phyloP scores from a whole-genome alignment of 2,797 vertebrate genomes.

The Tolypeutes matacus region DNA sequence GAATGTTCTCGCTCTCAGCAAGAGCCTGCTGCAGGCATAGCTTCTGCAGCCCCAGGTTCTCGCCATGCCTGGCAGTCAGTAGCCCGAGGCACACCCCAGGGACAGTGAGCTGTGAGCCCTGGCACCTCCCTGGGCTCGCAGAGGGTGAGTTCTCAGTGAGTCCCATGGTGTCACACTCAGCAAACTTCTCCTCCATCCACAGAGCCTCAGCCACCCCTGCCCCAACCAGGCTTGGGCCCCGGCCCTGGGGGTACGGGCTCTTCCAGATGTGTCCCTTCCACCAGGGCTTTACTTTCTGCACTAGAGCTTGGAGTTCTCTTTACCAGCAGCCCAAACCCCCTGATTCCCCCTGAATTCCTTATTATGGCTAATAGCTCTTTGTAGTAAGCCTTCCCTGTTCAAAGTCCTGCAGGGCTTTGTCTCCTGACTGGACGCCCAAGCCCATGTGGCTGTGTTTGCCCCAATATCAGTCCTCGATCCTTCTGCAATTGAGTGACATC shows the following conservation, averaged over 20 bases:
- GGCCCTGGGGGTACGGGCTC: fast-evolving
- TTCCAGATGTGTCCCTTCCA: background rate
- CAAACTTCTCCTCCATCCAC: fast-evolving
- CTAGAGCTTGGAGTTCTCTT: too few relatives aligned
- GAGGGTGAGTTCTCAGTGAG: too few relatives aligned
- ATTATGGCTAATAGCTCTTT: background rate
- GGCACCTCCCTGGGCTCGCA: too few relatives aligned
- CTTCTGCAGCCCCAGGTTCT: too few relatives aligned
- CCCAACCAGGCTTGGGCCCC: background rate
- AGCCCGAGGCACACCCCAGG: too few relatives aligned
- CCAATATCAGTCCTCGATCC: fast-evolving
- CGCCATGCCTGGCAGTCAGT: background rate
- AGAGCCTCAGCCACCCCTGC: fast-evolving
- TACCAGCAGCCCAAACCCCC: fast-evolving
- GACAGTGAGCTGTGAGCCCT: too few relatives aligned
- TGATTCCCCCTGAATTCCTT: too few relatives aligned
- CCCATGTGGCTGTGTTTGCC: fast-evolving
- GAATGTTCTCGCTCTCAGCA: fast-evolving
- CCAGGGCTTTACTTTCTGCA: fast-evolving
- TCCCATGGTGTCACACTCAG: too few relatives aligned
- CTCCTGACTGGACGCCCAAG: background rate
- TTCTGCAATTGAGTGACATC: fast-evolving
- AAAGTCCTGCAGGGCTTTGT: background rate
- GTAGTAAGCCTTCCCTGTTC: background rate
- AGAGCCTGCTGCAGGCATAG: fast-evolving